Base-by-base conservation (phyloP, 2,797 vertebrate species). In the Chelon labrosus region DNA sequence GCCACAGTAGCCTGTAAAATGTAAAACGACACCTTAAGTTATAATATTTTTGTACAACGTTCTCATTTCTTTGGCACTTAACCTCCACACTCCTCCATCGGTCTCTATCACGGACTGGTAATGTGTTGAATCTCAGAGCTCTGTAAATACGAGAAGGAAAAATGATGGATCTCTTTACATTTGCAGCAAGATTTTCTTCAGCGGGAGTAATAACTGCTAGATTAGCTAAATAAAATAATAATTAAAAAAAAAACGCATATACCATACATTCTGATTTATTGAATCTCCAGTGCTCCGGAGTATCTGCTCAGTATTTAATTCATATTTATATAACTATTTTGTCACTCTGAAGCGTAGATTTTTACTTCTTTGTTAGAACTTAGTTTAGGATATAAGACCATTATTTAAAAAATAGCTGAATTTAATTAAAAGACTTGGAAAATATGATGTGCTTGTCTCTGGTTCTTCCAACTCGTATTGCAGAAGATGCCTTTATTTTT, bases 281-380 rank as follows among this genome's bases (percentile, higher is more conserved):
- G 81, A 64, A 71, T 86, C 82, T 83, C 68, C 61, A 85, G 65
- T 84, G 71, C 80, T 86, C 56, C 65, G 60, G 84, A 73, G 77
- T 77, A 77, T 88, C 77, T 85, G 76, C 82, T 84, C 76, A 80
- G 80, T 90, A 87, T 87, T 92, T 86, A 86, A 87, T 79, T 90
- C 75, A 88, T 89, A 90, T 92, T 92, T 92, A 73, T 91, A 87
- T 75, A 85, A 89, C 80, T 90, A 90, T 92, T 92, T 92, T 92
- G 86, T 91, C 88, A 89, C 82, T 86, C 68, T 73, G 77, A 84
- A 85, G 71, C 19, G 72, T 91, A 84, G 84, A 88, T 91, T 93
- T 93, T 79, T 91, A 91, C 82, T 88, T 88, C 71, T 84, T 91
- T 89, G 82, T 89, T 89, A 88, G 84, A 81, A 69, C 50, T 58